Evolutionary conservation across 2,113 vertebrate species (phyloP).

Genomic region (Ploceus nigricollis): DNA sequence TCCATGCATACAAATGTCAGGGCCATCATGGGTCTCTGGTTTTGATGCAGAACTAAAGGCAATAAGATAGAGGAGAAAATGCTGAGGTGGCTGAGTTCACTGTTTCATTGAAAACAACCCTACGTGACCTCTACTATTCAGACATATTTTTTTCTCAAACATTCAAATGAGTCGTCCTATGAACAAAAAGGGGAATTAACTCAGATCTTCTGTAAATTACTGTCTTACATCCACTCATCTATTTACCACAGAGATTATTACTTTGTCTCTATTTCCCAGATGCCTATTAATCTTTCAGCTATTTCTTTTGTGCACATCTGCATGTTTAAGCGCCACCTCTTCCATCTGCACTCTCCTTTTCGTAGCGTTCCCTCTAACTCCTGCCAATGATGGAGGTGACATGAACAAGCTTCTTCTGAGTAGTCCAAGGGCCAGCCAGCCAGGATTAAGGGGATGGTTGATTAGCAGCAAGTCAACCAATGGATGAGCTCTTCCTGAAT

Average conservation of each 20-base stretch:
- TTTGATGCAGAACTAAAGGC: background rate
- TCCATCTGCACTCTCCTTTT: background rate
- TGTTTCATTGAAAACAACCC: background rate
- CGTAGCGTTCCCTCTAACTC: background rate
- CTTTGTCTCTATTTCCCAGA: background rate
- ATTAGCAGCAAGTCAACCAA: background rate
- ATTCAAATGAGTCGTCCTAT: background rate
- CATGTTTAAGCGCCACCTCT: background rate
- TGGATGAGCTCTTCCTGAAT: background rate
- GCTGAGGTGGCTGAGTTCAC: background rate
- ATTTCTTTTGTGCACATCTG: background rate
- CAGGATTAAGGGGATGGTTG: background rate
- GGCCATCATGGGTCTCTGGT: background rate
- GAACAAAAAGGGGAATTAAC: background rate
- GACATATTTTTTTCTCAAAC: background rate
- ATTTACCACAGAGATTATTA: background rate
- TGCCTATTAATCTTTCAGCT: background rate
- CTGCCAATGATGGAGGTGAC: background rate
- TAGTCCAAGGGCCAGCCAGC: rapidly evolving
- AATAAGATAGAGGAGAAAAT: background rate
- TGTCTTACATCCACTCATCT: background rate
- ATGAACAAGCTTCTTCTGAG: background rate
- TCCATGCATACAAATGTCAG: background rate
- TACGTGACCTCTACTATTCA: background rate
- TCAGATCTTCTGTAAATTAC: background rate